Base-by-base conservation (phyloP, 2,888 invertebrate species). In the Myathropa florea region DNA sequence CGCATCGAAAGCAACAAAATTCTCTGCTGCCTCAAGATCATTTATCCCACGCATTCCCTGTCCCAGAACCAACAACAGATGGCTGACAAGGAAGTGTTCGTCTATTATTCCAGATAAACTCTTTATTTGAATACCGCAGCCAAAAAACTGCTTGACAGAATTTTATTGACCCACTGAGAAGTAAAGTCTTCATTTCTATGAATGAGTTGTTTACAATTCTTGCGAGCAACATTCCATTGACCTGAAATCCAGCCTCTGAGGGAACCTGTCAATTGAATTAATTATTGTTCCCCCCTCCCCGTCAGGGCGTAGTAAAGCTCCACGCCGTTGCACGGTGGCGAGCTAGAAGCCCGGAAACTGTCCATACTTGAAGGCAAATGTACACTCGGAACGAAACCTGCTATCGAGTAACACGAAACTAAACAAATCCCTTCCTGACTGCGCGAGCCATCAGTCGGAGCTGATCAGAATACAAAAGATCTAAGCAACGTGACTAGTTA, bases 341-440 rank as follows among this genome's bases (percentile, higher is more conserved):
- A 36, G 14, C 30, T 14, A 36, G 14, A 36, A 36, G 39, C 18
- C 46, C 46, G 46, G 46, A 46, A 46, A 46, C 46, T 7, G 18
- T 0, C 46, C 46, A 46, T 46, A 46, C 46, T 46, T 46, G 46
- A 46, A 46, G 18, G 30, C 30, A 30, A 64, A 64, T 26, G 65
- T 53, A 39, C 30, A 28, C 0, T 26, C 24, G 59, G 61, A 68
- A 75, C 73, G 36, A 67, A 39, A 68, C 39, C 61, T 61, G 21
- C 33, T 67, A 72, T 24, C 23, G 39, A 36, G 39, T 14, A 73
- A 73, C 23, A 70, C 39, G 60, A 75, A 70, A 64, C 73, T 73
- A 60, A 70, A 70, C 79, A 65, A 80, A 46, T 75, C 79, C 79
- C 83, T 83, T 79, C 73, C 83, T 75, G 79, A 59, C 65, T 60